Percentiles rank a stretch among this genome's conserved stretches.
Evolutionary conservation across 2,888 invertebrate species (phyloP).

Genomic region (Eremobia ochroleuca): DNA sequence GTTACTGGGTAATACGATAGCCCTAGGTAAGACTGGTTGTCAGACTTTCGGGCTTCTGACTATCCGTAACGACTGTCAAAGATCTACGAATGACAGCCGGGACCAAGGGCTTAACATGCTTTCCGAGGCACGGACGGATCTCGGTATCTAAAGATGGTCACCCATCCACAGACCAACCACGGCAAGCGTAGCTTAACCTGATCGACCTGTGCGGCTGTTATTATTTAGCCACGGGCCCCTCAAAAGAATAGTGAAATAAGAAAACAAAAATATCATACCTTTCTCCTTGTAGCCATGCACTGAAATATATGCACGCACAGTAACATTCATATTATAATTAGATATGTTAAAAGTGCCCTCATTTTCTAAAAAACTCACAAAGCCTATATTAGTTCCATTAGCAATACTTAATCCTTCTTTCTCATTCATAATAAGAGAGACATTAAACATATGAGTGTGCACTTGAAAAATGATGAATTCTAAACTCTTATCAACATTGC

Average conservation of each 20-base stretch:
- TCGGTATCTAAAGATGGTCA: no score
- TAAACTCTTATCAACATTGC: conserved; percentile 83
- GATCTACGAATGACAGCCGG: no score
- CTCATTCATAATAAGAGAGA: conserved; percentile 89
- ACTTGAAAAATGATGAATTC: conserved; percentile 92
- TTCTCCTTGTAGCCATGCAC: conserved; percentile 87
- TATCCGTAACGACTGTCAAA: no score
- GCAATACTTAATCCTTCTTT: conserved; percentile 67
- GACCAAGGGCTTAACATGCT: no score
- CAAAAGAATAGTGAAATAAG: not conserved
- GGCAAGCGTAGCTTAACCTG: no score
- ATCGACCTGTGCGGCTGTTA: no score
- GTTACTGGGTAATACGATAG: no score
- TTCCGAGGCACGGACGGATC: no score
- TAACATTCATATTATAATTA: conserved; percentile 80
- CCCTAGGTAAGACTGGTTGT: no score
- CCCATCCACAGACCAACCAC: no score
- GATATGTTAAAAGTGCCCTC: conserved; percentile 82
- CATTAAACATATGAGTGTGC: conserved; percentile 91
- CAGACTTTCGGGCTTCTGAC: no score
- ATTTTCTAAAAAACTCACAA: conserved; percentile 80
- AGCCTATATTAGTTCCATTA: conserved; percentile 92
- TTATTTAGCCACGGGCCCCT: no score
- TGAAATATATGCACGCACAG: conserved; percentile 85
- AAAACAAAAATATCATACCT: conserved; percentile 82